Conservation (phyloP, 2,888 invertebrate genomes). For the Dichetophora obliterata region DNA sequence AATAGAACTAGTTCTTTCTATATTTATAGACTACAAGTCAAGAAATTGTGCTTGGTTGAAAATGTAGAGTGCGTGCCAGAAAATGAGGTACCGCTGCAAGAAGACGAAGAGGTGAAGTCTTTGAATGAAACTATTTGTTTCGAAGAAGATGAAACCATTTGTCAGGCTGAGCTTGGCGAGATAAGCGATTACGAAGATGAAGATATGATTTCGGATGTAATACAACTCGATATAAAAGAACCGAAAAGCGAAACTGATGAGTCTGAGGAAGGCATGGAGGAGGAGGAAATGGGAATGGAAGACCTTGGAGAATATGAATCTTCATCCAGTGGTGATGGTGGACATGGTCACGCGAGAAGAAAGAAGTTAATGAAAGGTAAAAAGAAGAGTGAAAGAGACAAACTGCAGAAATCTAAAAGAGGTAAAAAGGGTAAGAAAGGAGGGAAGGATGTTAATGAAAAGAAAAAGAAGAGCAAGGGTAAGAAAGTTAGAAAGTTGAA, state of each 20-base stretch:
- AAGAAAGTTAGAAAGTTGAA: background rate
- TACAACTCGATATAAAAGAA: slow-evolving; percentile 44
- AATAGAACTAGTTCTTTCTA: slow-evolving; percentile 59
- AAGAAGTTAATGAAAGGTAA: background rate
- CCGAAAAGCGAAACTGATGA: slow-evolving; percentile 47
- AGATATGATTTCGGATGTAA: slow-evolving; percentile 44
- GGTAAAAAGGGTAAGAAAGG: background rate
- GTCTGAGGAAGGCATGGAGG: slow-evolving; percentile 45
- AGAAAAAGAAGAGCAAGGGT: too few relatives aligned
- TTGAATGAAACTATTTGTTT: slow-evolving; percentile 62
- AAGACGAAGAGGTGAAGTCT: slow-evolving; percentile 52
- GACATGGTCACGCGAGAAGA: slow-evolving; percentile 28
- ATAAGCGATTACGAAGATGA: slow-evolving; percentile 64
- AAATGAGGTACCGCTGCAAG: slow-evolving; percentile 21
- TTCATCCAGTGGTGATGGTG: slow-evolving; percentile 50
- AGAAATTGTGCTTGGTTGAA: slow-evolving; percentile 40
- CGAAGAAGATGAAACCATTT: slow-evolving; percentile 59
- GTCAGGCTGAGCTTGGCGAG: slow-evolving; percentile 54
- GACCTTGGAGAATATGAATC: slow-evolving; percentile 46
- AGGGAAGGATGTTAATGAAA: background rate
- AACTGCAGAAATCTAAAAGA: background rate
- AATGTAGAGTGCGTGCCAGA: slow-evolving; percentile 41
- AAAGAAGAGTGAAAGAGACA: background rate
- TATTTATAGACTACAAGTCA: slow-evolving; percentile 56
- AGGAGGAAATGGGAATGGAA: slow-evolving; percentile 48